Percentiles rank a stretch among this genome's conserved stretches.
Evolutionary conservation across 2,888 invertebrate genomes (phyloP).

Genomic region (Chrysolina americana): DNA sequence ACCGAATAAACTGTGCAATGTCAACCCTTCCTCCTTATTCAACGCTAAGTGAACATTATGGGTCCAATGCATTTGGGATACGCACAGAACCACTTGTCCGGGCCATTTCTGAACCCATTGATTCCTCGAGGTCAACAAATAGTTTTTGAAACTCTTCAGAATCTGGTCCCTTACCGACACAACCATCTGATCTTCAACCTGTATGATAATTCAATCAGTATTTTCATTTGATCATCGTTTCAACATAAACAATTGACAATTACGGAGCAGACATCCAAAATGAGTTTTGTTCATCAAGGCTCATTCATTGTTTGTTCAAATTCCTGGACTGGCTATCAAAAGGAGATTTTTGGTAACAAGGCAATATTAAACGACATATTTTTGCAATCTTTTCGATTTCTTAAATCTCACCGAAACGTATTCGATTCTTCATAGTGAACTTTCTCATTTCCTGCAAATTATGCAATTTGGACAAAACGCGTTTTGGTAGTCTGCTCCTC

Average conservation of each 20-base stretch:
- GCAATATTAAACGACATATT: too few relatives aligned
- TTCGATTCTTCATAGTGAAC: too few relatives aligned
- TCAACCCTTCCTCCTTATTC: conserved; percentile 72
- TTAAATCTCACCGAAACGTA: too few relatives aligned
- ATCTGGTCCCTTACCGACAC: conserved; percentile 80
- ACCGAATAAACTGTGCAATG: conserved; percentile 71
- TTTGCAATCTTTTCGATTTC: too few relatives aligned
- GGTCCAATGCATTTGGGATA: conserved; percentile 89
- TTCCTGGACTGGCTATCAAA: too few relatives aligned
- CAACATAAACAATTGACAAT: neutral
- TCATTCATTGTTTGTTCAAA: too few relatives aligned
- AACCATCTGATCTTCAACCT: conserved; percentile 86
- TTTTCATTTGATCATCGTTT: neutral
- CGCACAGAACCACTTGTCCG: conserved; percentile 82
- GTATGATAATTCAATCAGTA: neutral
- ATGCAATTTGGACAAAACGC: too few relatives aligned
- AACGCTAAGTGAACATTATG: conserved; percentile 82
- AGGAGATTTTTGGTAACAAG: too few relatives aligned
- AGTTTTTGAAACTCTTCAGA: conserved; percentile 77
- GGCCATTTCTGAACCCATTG: conserved; percentile 74
- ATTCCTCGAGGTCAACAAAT: conserved; percentile 73
- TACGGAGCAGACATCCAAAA: too few relatives aligned
- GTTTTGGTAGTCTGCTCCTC: too few relatives aligned
- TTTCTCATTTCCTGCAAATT: too few relatives aligned
- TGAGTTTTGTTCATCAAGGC: too few relatives aligned